Conservation (phyloP, 2,888 invertebrate species). For the Dynastes maya region DNA sequence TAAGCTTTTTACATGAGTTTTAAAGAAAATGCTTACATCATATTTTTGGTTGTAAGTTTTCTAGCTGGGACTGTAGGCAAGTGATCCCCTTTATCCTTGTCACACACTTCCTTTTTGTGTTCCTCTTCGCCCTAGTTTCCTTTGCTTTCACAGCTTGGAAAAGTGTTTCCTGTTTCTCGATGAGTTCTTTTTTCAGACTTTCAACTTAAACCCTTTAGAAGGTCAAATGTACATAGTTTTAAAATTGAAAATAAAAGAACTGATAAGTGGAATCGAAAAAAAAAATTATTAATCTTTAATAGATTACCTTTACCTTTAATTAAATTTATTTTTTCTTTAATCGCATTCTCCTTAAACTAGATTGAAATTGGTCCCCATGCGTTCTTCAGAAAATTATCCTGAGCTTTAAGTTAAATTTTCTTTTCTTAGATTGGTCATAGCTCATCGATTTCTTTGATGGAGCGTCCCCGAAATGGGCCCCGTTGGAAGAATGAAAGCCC, state of each 20-base stretch:
- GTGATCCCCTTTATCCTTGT: slow-evolving; percentile 69
- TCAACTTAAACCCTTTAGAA: slow-evolving; percentile 84
- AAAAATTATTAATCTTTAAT: neutral
- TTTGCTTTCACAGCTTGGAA: slow-evolving; percentile 90
- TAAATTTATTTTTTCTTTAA: slow-evolving; percentile 81
- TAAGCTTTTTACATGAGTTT: neutral
- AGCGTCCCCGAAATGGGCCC: slow-evolving; percentile 71
- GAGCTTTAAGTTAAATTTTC: slow-evolving; percentile 93
- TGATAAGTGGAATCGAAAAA: too few relatives aligned
- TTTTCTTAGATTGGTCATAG: slow-evolving; percentile 86
- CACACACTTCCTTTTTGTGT: slow-evolving; percentile 72
- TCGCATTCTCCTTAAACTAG: slow-evolving; percentile 78
- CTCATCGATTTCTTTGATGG: slow-evolving; percentile 93
- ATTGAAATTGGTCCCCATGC: slow-evolving; percentile 78
- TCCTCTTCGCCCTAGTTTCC: slow-evolving; percentile 81
- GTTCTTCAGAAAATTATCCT: slow-evolving; percentile 91
- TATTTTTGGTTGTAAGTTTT: slow-evolving; percentile 59
- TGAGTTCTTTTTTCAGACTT: slow-evolving; percentile 82
- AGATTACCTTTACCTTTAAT: slow-evolving; percentile 76
- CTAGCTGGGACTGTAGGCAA: slow-evolving; percentile 66
- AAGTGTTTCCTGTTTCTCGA: slow-evolving; percentile 88
- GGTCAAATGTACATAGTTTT: neutral
- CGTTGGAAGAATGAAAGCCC: slow-evolving; percentile 63
- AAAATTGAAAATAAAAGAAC: neutral
- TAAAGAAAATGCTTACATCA: slow-evolving; percentile 52